Evolutionary conservation across 1,140 invertebrate species (phyloP).

Genomic region (Rhopalosiphum padi): DNA sequence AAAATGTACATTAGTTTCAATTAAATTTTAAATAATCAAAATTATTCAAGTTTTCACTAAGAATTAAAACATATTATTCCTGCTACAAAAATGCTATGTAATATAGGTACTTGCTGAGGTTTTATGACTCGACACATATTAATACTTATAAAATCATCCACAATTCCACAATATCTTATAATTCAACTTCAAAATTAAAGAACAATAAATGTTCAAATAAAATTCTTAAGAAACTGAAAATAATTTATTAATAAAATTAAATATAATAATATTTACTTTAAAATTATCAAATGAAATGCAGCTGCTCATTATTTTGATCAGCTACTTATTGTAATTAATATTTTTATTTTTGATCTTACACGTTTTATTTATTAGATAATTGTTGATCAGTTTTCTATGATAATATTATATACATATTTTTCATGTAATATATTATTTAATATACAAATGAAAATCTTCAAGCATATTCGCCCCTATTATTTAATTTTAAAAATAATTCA

Average conservation of each 20-base stretch:
- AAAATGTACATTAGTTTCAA: neutral
- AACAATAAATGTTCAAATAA: neutral
- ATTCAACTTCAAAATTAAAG: neutral
- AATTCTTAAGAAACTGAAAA: neutral
- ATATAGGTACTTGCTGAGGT: neutral
- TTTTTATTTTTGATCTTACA: neutral
- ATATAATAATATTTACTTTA: neutral
- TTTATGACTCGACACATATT: neutral
- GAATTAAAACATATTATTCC: neutral
- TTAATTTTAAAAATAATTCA: no score
- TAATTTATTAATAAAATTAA: neutral
- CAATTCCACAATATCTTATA: neutral
- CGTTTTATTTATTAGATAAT: no score
- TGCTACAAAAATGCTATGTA: neutral
- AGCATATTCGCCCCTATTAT: no score
- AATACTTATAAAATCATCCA: neutral
- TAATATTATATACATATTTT: no score
- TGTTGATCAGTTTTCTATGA: no score
- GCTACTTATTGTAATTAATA: neutral
- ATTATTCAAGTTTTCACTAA: neutral
- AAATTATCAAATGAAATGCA: neutral
- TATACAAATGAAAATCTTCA: no score
- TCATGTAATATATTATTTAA: no score
- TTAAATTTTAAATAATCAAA: neutral
- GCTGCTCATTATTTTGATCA: neutral